phyloP scores from a whole-genome alignment of 2,888 invertebrate genomes.

The Prionchulus punctatus region DNA sequence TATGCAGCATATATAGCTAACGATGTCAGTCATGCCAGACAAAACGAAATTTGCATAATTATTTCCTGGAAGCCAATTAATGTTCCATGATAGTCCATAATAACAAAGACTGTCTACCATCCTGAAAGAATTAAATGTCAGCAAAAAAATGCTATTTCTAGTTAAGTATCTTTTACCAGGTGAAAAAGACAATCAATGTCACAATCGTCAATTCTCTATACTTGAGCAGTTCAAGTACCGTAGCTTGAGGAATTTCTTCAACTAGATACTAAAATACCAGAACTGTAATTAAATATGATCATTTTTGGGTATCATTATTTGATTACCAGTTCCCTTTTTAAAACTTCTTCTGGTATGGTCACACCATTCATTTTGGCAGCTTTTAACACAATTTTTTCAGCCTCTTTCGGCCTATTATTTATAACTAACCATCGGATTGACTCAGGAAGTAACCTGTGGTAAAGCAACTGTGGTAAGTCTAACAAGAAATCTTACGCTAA shows the following conservation, averaged over 20 bases:
- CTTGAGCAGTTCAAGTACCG: too few relatives aligned
- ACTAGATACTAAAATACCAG: too few relatives aligned
- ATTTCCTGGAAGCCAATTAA: conserved; percentile 11
- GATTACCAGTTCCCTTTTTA: not conserved
- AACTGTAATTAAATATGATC: too few relatives aligned
- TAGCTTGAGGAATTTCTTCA: too few relatives aligned
- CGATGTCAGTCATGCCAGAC: conserved; percentile 10
- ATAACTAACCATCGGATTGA: conserved; percentile 11
- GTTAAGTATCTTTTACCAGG: too few relatives aligned
- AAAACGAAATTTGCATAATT: conserved; percentile 12
- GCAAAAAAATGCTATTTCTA: too few relatives aligned
- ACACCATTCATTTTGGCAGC: conserved; percentile 6
- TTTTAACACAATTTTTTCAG: not conserved
- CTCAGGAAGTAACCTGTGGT: conserved; percentile 10
- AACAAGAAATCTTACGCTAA: not conserved
- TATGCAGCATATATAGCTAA: conserved; percentile 6
- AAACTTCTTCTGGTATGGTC: not conserved
- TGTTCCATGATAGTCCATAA: conserved; percentile 13
- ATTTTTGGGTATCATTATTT: not conserved
- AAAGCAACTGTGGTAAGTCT: not conserved
- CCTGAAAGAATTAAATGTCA: too few relatives aligned
- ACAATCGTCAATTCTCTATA: too few relatives aligned
- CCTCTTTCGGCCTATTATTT: conserved; percentile 6
- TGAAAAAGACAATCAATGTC: too few relatives aligned
- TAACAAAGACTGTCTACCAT: conserved; percentile 11